Base-by-base conservation (phyloP, 2,888 invertebrate genomes). In the Spilarctia lutea region DNA sequence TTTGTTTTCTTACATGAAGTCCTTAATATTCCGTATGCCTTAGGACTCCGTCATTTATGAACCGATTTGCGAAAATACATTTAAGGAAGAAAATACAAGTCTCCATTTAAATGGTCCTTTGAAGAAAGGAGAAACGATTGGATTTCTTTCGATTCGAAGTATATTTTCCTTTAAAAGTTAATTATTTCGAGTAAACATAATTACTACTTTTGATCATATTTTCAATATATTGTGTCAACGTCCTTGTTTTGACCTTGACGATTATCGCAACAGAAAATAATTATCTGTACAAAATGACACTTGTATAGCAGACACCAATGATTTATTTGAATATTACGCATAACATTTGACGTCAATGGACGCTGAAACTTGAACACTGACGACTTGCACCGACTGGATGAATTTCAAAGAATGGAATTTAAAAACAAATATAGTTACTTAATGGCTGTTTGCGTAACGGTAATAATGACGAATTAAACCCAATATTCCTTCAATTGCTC, bases 271-370 rank as follows among this genome's bases (percentile, higher is more conserved):
- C 56, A 72, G 71, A 71, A 69, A 74, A 42, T 30, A 72, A 72
- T 73, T 52, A 75, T 76, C 75, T 56, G 48, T 42, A 72, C 71
- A 52, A 78, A 73, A 81, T 76, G 76, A 78, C 68, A 73, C 42
- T 63, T 30, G 63, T 71, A 60, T 45, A 30, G 42, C 30, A 63
- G 27, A 71, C 42, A 63, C 63, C 11, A 45, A 42, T 73, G 65
- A 68, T 69, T 11, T 27, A 63, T 71, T 65, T 63, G 42, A 60
- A 30, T 27, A 63, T 30, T 63, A 63, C 27, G 18, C 30, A 63
- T 30, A 63, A 13, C 60, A 60, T 60, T 27, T 30, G 30, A 30
- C 30, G 63, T 30, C 63, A 63, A 63, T 63, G 7, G 63, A 30
- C 63, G 13, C 30, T 63, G 63, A 63, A 63, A 63, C 27, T 60